A percentile compares a stretch with the other conserved stretches of the same genome.
Conservation (phyloP, 2,113 vertebrate species). For the Rousettus leschenaultii region DNA sequence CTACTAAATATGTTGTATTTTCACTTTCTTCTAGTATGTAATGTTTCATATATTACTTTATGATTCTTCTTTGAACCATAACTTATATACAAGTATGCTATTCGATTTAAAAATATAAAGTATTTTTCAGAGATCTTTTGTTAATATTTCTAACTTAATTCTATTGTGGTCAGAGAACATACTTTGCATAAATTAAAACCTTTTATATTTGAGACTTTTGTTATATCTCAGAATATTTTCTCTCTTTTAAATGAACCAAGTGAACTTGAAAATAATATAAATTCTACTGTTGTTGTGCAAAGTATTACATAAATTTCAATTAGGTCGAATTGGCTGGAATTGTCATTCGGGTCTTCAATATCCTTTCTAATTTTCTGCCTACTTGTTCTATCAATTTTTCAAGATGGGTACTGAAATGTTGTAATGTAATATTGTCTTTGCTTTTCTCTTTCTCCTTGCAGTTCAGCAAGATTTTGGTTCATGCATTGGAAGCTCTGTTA, state of each 20-base stretch:
- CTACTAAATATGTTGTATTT: background rate
- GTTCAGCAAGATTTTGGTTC: background rate
- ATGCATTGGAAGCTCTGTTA: background rate
- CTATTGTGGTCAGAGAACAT: background rate
- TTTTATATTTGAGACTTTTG: background rate
- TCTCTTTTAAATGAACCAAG: background rate
- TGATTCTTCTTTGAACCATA: background rate
- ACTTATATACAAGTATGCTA: background rate
- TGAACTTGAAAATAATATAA: background rate
- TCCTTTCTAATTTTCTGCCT: background rate
- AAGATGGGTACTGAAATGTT: background rate
- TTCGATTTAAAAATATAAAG: too few relatives aligned
- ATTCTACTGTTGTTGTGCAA: background rate
- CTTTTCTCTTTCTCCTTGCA: background rate
- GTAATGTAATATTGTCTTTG: background rate
- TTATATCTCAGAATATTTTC: background rate
- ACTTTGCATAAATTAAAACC: too few relatives aligned
- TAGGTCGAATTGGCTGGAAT: background rate
- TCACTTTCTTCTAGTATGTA: background rate
- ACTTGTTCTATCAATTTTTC: background rate
- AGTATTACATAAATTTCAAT: background rate
- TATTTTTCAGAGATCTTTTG: background rate
- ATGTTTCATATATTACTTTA: too few relatives aligned
- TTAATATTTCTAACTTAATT: background rate
- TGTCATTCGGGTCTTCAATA: background rate